These are phyloP conservation scores for Redunca redunca DNA, from an alignment of 2,113 vertebrate genomes.

Conservation along the genomic window DNA sequence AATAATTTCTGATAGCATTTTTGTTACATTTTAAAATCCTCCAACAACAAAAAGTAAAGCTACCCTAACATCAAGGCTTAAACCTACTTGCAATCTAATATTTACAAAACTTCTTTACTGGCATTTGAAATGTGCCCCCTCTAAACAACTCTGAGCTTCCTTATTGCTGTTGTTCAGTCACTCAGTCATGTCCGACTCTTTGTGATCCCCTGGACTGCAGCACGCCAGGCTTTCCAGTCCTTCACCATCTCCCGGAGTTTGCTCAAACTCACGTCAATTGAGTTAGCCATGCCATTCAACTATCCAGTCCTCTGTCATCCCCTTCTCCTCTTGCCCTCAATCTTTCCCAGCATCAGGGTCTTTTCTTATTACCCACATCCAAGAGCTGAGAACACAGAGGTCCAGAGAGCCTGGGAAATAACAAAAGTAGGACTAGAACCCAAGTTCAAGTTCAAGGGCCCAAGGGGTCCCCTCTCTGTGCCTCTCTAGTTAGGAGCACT, in stretches of 20 bases:
- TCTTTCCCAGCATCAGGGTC: not conserved
- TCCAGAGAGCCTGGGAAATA: not conserved
- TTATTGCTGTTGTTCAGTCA: not conserved
- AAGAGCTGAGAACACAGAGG: not conserved
- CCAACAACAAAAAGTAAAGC: not conserved
- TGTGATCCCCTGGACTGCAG: not conserved
- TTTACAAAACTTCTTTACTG: not conserved
- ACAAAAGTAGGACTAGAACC: not conserved
- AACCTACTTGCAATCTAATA: not conserved
- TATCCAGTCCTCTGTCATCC: not conserved
- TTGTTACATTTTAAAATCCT: not conserved
- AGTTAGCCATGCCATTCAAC: not conserved
- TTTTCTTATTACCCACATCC: not conserved
- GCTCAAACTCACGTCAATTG: not conserved
- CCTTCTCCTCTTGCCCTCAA: not conserved
- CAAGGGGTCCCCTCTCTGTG: not conserved
- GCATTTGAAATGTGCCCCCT: not conserved
- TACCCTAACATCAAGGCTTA: not conserved
- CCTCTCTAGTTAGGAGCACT: not conserved
- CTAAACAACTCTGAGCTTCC: not conserved
- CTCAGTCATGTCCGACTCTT: rapidly evolving
- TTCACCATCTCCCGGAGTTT: not conserved
- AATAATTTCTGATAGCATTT: not conserved
- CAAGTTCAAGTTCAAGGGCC: not conserved
- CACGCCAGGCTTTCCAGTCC: not conserved